phyloP scores from a whole-genome alignment of 30 jellyfish, hydroid and myxozoan species.

The Rhopilema esculentum region DNA sequence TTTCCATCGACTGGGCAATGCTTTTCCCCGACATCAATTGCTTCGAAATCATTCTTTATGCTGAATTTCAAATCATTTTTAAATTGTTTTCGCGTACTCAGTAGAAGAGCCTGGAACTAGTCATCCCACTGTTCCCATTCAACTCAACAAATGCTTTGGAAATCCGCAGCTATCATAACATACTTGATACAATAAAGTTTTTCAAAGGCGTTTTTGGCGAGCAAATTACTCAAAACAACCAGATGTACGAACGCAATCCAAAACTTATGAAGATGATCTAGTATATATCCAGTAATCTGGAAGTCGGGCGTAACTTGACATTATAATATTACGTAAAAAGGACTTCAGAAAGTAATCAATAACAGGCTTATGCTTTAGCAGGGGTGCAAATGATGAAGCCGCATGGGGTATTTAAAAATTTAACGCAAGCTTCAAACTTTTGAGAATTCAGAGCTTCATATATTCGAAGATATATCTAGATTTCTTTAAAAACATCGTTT shows the following conservation, averaged over 20 bases:
- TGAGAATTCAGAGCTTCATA: too few relatives aligned
- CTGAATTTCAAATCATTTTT: slow-evolving; percentile 36
- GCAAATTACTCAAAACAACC: background rate
- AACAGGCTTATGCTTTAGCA: too few relatives aligned
- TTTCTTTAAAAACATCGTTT: too few relatives aligned
- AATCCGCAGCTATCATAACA: background rate
- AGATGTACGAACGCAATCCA: background rate
- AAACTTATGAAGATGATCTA: background rate
- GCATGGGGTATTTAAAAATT: too few relatives aligned
- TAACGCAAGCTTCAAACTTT: too few relatives aligned
- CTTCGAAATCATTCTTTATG: background rate
- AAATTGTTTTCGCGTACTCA: slow-evolving; percentile 17
- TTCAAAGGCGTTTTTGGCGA: background rate
- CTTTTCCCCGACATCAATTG: slow-evolving; percentile 15
- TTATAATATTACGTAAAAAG: too few relatives aligned
- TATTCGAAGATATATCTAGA: too few relatives aligned
- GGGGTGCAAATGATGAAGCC: too few relatives aligned
- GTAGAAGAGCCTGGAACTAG: slow-evolving; percentile 65
- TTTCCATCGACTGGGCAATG: background rate
- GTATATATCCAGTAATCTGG: background rate
- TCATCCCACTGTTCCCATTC: slow-evolving; percentile 68
- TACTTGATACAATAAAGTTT: background rate
- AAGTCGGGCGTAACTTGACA: too few relatives aligned
- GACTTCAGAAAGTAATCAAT: too few relatives aligned
- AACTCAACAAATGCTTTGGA: slow-evolving; percentile 6